Percentiles rank a stretch among this genome's conserved stretches.
Conservation (phyloP, 2,113 vertebrate species). For the Lampris incognitus region DNA sequence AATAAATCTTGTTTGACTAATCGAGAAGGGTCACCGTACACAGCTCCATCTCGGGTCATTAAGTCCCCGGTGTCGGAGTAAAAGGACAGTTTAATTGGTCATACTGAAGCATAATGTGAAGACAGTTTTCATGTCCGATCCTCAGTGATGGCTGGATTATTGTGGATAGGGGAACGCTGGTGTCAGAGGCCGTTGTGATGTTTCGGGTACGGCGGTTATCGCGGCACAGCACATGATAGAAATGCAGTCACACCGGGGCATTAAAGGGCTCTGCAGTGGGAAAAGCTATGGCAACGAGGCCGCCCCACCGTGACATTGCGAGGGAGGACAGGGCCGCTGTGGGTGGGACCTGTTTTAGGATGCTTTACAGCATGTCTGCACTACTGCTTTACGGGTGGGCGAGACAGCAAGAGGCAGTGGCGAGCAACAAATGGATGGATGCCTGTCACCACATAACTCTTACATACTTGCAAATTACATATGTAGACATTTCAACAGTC, state of each 20-base stretch:
- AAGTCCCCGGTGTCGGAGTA: too few species aligned
- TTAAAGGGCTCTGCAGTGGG: constrained; percentile 51
- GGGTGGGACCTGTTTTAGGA: constrained; percentile 27
- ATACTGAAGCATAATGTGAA: too few species aligned
- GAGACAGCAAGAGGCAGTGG: background rate
- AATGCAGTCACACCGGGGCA: constrained; percentile 39
- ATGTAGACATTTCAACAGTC: too few species aligned
- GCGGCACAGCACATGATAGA: background rate
- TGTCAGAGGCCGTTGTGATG: constrained; percentile 7
- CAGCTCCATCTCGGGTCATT: too few species aligned
- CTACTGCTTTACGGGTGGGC: background rate
- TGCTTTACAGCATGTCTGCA: constrained; percentile 22
- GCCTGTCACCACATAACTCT: too few species aligned
- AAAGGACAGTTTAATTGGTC: too few species aligned
- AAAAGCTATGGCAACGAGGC: constrained; percentile 63
- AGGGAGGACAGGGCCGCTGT: constrained; percentile 39
- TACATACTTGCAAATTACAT: too few species aligned
- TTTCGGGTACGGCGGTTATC: constrained; percentile 7
- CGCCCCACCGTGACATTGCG: constrained; percentile 29
- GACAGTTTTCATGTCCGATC: too few species aligned
- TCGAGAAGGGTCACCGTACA: too few species aligned
- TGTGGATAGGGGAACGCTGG: background rate
- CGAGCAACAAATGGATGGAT: background rate
- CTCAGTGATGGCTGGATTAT: too few species aligned
- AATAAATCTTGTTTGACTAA: too few species aligned